These are phyloP conservation scores for Leptoclinus maculatus DNA, from an alignment of 2,797 vertebrate species.

Conservation along the genomic window DNA sequence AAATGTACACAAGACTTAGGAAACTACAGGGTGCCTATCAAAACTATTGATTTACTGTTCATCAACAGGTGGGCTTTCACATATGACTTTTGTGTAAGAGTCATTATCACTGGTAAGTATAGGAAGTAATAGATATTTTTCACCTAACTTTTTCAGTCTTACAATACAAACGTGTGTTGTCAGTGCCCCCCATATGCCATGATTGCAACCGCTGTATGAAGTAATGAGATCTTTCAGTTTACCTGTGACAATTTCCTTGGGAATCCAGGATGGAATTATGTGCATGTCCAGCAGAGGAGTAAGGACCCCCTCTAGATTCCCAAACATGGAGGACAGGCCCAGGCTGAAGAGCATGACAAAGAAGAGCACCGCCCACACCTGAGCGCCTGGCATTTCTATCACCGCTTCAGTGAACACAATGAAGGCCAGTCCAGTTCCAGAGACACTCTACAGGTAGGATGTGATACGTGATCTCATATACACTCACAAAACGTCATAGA, in stretches of 20 bases:
- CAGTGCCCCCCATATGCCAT: not conserved
- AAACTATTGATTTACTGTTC: not conserved
- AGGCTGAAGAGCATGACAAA: constrained; percentile 90
- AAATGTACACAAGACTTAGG: not conserved
- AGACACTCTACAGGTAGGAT: constrained; percentile 81
- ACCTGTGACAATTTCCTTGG: constrained; percentile 89
- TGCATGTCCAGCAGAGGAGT: constrained; percentile 85
- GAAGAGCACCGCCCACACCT: constrained; percentile 88
- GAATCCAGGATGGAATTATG: constrained; percentile 76
- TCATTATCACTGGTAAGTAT: not conserved
- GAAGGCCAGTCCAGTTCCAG: constrained; percentile 90
- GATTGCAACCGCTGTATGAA: not conserved
- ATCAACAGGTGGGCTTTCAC: not conserved
- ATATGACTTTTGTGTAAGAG: not conserved
- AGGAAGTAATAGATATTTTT: not conserved
- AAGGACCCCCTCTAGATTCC: constrained; percentile 87
- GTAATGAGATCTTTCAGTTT: not conserved
- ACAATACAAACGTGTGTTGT: not conserved
- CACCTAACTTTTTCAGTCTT: not conserved
- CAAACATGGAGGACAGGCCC: constrained; percentile 91
- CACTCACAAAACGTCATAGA: not conserved
- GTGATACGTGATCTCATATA: not conserved
- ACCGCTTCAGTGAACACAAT: constrained; percentile 89
- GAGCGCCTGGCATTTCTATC: constrained; percentile 87
- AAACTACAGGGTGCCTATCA: not conserved